Base-by-base conservation (phyloP, 1,140 invertebrate genomes). In the Pseudoatta argentina region DNA sequence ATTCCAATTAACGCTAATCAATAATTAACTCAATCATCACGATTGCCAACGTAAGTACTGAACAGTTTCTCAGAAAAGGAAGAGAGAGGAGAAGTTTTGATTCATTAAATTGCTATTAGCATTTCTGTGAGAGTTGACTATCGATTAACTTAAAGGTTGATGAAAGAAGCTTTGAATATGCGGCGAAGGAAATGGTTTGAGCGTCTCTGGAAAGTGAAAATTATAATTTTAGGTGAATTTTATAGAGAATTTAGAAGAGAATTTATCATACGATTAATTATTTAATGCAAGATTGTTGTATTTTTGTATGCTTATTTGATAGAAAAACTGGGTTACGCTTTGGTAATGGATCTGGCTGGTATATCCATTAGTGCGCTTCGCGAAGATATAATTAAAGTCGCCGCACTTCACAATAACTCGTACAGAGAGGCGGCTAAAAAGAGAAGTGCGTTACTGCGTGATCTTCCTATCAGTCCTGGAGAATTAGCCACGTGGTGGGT, bases 401-500 rank as follows among this genome's bases (percentile, higher is more conserved):
- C 93, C 2, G 57, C 91, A 0, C 73, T 67, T 7, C 89, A 86
- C 12, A 92, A 93, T 51, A 94, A 94, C 85, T 85, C 92, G 21
- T 95, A 94, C 78, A 87, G 91, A 88, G 86, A 88, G 55, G 93
- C 93, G 3, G 94, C 94, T 1, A 93, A 88, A 73, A 90, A 89
- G 51, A 90, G 92, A 44, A 95, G 94, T 21, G 53, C 67, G 1
- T 64, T 95, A 12, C 86, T 96, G 48, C 92, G 92, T 44, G 95
- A 96, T 67, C 92, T 94, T 44, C 94, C 94, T 18, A 92, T 95
- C 48, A 89, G 91, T 21, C 93, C 95, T 0, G 90, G 91, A 21
- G 93, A 94, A 71, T 90, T 94, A 66, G 95, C 95, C 0, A 92
- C 94, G 10, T 95, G 95, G 92, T 96, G 95, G 95, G 94, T 95